phyloP scores from a whole-genome alignment of 2,888 invertebrate species.

The Drosophila anceps region DNA sequence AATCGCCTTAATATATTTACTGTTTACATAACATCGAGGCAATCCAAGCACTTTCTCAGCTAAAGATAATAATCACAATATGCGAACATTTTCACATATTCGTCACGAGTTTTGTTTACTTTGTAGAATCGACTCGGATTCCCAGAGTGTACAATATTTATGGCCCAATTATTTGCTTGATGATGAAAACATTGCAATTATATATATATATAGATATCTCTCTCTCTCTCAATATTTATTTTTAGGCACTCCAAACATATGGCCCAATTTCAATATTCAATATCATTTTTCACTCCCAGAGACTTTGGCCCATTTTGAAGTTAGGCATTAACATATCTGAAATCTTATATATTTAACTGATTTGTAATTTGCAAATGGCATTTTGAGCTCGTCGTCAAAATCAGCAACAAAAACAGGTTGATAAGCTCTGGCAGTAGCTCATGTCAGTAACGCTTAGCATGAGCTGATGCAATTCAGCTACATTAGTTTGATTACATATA shows the following conservation, averaged over 20 bases:
- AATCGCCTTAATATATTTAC: neutral
- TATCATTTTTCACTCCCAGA: neutral
- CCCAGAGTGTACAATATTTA: conserved; percentile 9
- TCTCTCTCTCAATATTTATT: neutral
- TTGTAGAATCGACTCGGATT: conserved; percentile 3
- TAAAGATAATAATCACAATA: neutral
- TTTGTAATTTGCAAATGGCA: neutral
- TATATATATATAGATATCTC: neutral
- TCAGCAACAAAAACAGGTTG: conserved; percentile 2
- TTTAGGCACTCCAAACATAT: conserved; percentile 6
- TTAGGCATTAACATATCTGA: neutral
- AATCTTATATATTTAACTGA: neutral
- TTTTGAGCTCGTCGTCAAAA: conserved; percentile 1
- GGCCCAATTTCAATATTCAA: conserved; percentile 6
- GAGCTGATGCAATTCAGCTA: conserved; percentile 12
- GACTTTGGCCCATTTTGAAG: neutral
- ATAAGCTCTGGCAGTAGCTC: conserved; percentile 11
- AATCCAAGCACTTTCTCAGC: conserved; percentile 1
- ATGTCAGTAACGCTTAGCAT: conserved; percentile 2
- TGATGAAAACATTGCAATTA: neutral
- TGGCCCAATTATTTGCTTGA: conserved; percentile 4
- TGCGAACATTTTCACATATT: conserved; percentile 3
- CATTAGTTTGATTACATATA: conserved; percentile 1
- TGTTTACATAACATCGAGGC: neutral
- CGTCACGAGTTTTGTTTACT: conserved; percentile 3